Conservation (phyloP, 2,113 vertebrate genomes). For the Sylvia atricapilla region DNA sequence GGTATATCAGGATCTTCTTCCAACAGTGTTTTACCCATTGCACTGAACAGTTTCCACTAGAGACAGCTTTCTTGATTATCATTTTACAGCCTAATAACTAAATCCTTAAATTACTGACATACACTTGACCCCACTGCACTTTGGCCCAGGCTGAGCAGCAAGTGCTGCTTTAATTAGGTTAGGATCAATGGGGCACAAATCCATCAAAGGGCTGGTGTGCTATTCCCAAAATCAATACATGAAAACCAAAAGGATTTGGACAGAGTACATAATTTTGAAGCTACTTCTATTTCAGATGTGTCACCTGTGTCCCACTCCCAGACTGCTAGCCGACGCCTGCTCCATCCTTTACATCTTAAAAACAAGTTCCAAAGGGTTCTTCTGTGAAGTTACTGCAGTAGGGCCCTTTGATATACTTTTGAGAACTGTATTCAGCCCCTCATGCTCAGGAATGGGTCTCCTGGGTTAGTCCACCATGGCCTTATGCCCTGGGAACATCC, state of each 20-base stretch:
- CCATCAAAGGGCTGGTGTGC: rapidly evolving
- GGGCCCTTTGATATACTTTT: background rate
- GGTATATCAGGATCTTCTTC: background rate
- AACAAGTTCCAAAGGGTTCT: background rate
- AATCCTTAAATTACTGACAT: background rate
- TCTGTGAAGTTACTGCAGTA: background rate
- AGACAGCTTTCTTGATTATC: background rate
- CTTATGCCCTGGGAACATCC: background rate
- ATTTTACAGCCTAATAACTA: background rate
- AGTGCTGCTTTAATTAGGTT: background rate
- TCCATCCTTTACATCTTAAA: background rate
- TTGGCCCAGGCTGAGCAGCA: background rate
- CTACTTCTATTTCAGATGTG: background rate
- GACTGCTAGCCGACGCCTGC: rapidly evolving
- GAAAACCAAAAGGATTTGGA: background rate
- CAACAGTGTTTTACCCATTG: background rate
- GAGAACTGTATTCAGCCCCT: background rate
- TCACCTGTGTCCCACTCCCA: background rate
- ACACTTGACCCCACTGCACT: background rate
- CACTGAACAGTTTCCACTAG: background rate
- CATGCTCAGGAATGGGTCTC: background rate
- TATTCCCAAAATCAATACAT: background rate
- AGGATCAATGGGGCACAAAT: background rate
- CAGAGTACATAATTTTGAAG: background rate
- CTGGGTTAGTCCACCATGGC: rapidly evolving